phyloP scores from a whole-genome alignment of 2,113 vertebrate genomes.

The Micromys minutus region DNA sequence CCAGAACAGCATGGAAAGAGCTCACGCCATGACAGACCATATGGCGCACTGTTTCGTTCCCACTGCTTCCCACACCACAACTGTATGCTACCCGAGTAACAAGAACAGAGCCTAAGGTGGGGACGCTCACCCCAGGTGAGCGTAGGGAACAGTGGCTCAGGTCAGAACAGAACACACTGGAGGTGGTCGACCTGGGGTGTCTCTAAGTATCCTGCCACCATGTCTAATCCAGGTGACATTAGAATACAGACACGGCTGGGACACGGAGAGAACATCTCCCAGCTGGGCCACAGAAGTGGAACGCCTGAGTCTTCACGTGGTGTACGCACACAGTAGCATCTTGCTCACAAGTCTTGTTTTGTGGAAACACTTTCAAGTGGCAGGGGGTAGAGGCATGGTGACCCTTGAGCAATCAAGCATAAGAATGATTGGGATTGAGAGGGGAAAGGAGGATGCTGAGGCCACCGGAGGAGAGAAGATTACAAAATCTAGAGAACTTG shows the following conservation, averaged over 20 bases:
- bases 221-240: background rate
- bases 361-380: slow-evolving; percentile 26
- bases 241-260: background rate
- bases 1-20: background rate
- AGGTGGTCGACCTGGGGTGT: background rate
- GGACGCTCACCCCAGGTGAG: background rate
- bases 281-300: background rate
- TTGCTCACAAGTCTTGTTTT: background rate
- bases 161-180: background rate
- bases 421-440: background rate
- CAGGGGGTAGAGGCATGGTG: background rate
- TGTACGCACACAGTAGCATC: background rate
- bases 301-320: background rate
- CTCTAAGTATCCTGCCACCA: background rate
- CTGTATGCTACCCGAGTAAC: background rate
- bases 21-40: background rate
- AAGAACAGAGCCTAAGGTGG: background rate
- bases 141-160: background rate
- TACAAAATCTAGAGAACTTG: background rate
- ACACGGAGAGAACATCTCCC: background rate
- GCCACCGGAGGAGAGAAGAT: background rate
- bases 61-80: background rate
- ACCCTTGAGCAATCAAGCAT: background rate
- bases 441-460: background rate
- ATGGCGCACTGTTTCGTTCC: background rate